Conservation (phyloP, 2,113 vertebrate genomes). For the Campylomormyrus tamandua region DNA sequence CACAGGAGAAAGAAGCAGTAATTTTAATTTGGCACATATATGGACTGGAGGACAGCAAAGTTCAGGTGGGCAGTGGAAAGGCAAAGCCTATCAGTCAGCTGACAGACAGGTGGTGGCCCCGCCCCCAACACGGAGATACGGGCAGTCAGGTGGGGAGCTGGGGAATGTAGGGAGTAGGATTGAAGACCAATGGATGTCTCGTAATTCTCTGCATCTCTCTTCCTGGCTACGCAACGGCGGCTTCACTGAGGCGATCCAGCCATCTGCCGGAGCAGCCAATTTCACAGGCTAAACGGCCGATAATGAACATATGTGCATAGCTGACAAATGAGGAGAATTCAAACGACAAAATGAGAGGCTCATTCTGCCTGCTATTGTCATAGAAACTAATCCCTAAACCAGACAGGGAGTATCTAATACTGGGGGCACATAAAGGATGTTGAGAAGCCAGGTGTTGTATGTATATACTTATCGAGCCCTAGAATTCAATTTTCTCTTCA, state of each 20-base stretch:
- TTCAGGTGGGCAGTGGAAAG: not conserved
- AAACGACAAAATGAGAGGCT: constrained; percentile 27
- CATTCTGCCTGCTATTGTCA: constrained; percentile 19
- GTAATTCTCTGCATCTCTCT: not conserved
- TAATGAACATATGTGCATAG: constrained; percentile 32
- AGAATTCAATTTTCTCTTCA: not conserved
- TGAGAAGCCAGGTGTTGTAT: constrained; percentile 1
- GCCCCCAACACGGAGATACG: not conserved
- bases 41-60: not conserved
- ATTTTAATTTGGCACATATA: not conserved
- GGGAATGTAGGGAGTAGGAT: not conserved
- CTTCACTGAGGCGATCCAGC: constrained; percentile 32
- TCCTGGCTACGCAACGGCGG: not conserved
- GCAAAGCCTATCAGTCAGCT: not conserved
- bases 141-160: not conserved
- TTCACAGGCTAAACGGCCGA: constrained; percentile 43
- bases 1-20: not conserved
- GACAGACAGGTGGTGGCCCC: not conserved
- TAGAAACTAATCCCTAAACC: constrained; percentile 25
- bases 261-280: constrained; percentile 41
- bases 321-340: constrained; percentile 35
- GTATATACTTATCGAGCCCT: not conserved
- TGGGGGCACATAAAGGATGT: not conserved
- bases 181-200: not conserved
- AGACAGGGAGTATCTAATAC: not conserved